These are phyloP conservation scores for Seriola dumerili DNA, from an alignment of 2,113 vertebrate species.

Conservation along the genomic window DNA sequence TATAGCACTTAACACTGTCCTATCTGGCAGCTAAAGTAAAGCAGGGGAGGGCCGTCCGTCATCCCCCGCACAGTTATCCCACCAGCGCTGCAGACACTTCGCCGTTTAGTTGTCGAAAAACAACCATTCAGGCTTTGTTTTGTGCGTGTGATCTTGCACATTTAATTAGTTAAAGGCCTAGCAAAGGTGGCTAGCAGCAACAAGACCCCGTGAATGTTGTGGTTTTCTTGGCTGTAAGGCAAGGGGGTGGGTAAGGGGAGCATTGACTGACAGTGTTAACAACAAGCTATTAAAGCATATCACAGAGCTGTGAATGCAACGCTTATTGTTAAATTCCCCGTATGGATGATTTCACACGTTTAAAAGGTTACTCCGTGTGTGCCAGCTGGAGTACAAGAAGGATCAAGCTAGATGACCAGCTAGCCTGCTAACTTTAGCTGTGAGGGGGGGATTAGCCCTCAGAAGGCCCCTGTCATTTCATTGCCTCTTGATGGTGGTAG, in stretches of 20 bases:
- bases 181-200: slow-evolving; percentile 11
- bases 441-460: slow-evolving; percentile 71
- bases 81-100: slow-evolving; percentile 11
- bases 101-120: not conserved
- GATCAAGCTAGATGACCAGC: slow-evolving; percentile 39
- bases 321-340: not conserved
- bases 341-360: not conserved
- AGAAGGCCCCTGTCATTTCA: slow-evolving; percentile 73
- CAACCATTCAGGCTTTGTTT: not conserved
- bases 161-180: not conserved
- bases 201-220: slow-evolving; percentile 52
- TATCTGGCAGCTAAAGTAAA: slow-evolving; percentile 18
- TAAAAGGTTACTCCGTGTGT: slow-evolving; percentile 7
- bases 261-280: slow-evolving; percentile 10
- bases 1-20: slow-evolving; percentile 18
- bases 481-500: slow-evolving; percentile 64
- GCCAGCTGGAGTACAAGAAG: slow-evolving; percentile 2
- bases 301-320: not conserved
- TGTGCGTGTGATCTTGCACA: not conserved
- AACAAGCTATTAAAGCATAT: slow-evolving; percentile 2
- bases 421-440: slow-evolving; percentile 76
- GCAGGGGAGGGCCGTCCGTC: slow-evolving; percentile 49
- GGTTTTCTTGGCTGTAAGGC: slow-evolving; percentile 40
- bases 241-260: slow-evolving; percentile 34
- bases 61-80: slow-evolving; percentile 16